Base-by-base conservation (phyloP, 2,888 invertebrate genomes). In the Diadegma fenestrale region DNA sequence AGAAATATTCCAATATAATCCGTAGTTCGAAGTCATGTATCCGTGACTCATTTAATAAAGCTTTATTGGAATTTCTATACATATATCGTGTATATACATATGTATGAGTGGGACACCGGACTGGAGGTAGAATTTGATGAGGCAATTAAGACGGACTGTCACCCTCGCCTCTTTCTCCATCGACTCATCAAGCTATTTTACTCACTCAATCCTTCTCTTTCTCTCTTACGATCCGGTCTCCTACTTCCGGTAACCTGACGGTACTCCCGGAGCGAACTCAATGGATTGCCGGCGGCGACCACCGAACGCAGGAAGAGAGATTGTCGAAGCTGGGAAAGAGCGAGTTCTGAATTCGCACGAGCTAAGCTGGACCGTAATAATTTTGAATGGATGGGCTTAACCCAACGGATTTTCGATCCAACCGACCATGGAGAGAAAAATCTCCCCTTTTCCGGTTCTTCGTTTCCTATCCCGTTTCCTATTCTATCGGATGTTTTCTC, bases 341-440 rank as follows among this genome's bases (percentile, higher is more conserved):
- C 12, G 77, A 63, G 75, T 81, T 85, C 69, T 76, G 82, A 64
- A 85, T 87, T 85, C 84, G 64, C 61, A 81, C 33, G 86, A 86
- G 84, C 89, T 87, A 89, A 89, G 86, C 86, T 71, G 84, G 85
- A 87, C 87, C 86, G 88, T 89, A 89, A 90, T 90, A 90, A 90
- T 90, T 90, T 88, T 89, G 88, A 88, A 89, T 90, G 54, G 78
- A 81, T 54, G 88, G 87, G 88, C 88, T 87, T 89, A 90, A 88
- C 86, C 88, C 83, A 71, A 80, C 82, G 86, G 86, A 87, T 85
- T 58, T 54, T 58, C 73, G 45, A 58, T 33, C 75, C 73, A 33
- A 81, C 69, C 73, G 69, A 75, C 77, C 51, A 75, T 33, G 51
- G 54, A 64, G 43, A 80, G 33, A 84, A 73, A 82, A 83, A 58